Base-by-base conservation (phyloP, 2,888 invertebrate genomes). In the Phaonia tiefii region DNA sequence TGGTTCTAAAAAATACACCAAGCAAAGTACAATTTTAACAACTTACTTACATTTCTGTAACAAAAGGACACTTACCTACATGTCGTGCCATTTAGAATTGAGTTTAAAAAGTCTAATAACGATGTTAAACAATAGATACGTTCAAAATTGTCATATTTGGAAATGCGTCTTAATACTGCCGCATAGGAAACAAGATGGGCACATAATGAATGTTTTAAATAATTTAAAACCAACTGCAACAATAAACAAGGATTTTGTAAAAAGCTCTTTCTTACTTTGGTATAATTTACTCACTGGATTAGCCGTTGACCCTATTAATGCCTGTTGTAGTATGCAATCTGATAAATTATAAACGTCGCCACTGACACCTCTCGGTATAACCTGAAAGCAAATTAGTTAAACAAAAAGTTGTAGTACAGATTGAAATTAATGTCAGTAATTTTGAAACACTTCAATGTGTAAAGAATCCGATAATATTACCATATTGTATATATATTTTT, bases 261-360 rank as follows among this genome's bases (percentile, higher is more conserved):
- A 60, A n/a, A 7, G 17, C 31, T 54, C 13, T 31, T 31, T 15
- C 3, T 22, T 51, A 26, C 4, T 11, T 54, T 8, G 7, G 11
- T 44, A 20, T 25, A 22, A 10, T 8, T 49, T 17, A 81, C 85
- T 84, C 80, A 91, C 91, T 74, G 89, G 88, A 91, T 98, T 98
- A 0, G 98, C 98, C 26, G 96, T 97, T 31, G 97, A 96, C 31
- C 98, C 98, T 46, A 98, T 96, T 86, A 98, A 93, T 0, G 98
- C 98, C 91, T 98, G 98, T 88, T 98, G 97, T 22, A 98, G 92
- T 85, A 99, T 95, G 88, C 98, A 96, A 89, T 98, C 98, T 54
- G 97, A 96, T 85, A 98, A 92, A 91, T 97, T 96, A 89, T 96
- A 96, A n/a, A 96, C 94, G 92, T 97, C 97, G n/a, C 97, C 97